Conservation (phyloP, 1,140 invertebrate genomes). For the Radopholus similis region DNA sequence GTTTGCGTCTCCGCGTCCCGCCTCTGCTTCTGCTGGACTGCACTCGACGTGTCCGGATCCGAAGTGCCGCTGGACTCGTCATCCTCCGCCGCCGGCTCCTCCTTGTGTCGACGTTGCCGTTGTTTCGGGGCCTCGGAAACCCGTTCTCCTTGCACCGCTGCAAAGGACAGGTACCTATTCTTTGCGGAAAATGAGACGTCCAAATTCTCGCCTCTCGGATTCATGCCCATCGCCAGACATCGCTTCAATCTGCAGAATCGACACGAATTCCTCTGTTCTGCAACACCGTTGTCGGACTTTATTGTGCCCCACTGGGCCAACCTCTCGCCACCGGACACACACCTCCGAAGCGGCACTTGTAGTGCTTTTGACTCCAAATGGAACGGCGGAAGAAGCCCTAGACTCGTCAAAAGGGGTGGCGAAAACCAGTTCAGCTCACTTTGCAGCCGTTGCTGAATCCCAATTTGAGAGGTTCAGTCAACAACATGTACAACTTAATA, state of each 20-base stretch:
- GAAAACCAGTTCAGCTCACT: constrained; percentile 16
- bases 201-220: constrained; percentile 33
- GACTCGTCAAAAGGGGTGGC: background rate
- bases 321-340: constrained; percentile 45
- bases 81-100: too few relatives aligned
- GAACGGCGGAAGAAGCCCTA: constrained; percentile 53
- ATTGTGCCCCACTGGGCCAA: constrained; percentile 1
- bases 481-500: too few relatives aligned
- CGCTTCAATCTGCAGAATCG: constrained; percentile 45
- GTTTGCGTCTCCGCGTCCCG: too few relatives aligned
- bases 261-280: constrained; percentile 55
- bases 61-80: too few relatives aligned
- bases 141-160: constrained; percentile 37
- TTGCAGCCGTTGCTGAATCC: background rate
- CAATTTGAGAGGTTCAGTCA: too few relatives aligned
- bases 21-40: too few relatives aligned
- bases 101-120: too few relatives aligned
- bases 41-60: too few relatives aligned
- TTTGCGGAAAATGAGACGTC: background rate
- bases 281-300: background rate
- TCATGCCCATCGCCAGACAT: constrained; percentile 52
- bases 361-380: constrained; percentile 55
- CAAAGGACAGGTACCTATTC: background rate
- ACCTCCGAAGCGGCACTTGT: constrained; percentile 45
- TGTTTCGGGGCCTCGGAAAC: background rate